A percentile compares a stretch with the other conserved stretches of the same genome.
Evolutionary conservation across 2,113 vertebrate genomes (phyloP).

Genomic region (Trachemys scripta): DNA sequence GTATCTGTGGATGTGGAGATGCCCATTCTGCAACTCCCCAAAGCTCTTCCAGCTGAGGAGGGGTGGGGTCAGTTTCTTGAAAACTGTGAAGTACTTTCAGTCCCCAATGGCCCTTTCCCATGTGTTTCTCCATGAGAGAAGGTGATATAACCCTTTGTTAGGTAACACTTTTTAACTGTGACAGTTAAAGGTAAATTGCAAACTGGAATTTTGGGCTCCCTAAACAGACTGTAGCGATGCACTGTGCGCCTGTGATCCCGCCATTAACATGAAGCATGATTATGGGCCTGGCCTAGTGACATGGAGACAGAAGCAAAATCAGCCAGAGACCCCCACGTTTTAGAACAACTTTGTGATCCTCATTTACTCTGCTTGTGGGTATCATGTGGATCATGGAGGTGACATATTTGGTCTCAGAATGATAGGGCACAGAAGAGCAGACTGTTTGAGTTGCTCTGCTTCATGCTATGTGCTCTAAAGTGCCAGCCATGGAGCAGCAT

Average conservation of each 20-base stretch:
- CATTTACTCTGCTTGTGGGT: fast-evolving
- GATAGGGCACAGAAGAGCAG: not conserved
- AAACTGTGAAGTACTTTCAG: not conserved
- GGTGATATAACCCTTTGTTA: not conserved
- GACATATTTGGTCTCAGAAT: fast-evolving
- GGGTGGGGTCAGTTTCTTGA: not conserved
- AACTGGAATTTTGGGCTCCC: not conserved
- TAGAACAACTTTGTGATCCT: not conserved
- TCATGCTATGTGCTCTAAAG: not conserved
- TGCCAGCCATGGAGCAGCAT: not conserved
- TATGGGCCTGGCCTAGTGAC: not conserved
- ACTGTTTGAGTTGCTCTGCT: not conserved
- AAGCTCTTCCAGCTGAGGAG: not conserved
- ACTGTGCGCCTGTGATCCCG: not conserved
- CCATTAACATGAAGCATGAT: not conserved
- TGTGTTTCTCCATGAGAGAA: not conserved
- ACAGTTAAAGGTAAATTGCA: not conserved
- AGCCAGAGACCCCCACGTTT: not conserved
- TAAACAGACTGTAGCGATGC: not conserved
- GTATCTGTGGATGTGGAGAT: not conserved
- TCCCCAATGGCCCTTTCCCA: not conserved
- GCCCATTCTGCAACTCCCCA: not conserved
- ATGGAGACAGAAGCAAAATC: not conserved
- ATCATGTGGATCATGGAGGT: not conserved
- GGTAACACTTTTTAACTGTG: not conserved